These are phyloP conservation scores for Arctopsyche grandis DNA, from an alignment of 1,140 invertebrate genomes.

Conservation along the genomic window DNA sequence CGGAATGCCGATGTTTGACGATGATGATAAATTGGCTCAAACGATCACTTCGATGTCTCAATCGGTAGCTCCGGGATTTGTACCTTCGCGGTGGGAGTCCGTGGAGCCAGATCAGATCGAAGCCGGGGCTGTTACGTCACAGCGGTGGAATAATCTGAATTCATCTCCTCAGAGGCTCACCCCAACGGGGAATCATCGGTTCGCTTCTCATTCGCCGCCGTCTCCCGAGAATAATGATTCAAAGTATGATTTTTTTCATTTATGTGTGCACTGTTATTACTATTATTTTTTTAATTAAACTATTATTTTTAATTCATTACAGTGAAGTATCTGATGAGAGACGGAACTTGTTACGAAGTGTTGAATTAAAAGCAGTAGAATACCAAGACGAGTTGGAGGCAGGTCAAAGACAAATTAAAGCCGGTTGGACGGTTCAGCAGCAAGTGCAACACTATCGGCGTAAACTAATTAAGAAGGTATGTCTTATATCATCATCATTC, in stretches of 20 bases:
- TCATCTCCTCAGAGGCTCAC: constrained; percentile 51
- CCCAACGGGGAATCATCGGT: constrained; percentile 34
- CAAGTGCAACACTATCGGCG: constrained; percentile 93
- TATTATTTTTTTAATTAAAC: too few relatives aligned
- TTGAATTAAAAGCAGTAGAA: constrained; percentile 93
- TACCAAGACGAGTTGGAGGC: constrained; percentile 97
- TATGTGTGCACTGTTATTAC: too few relatives aligned
- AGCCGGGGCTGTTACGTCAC: constrained; percentile 89
- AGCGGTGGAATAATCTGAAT: constrained; percentile 80
- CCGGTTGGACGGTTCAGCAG: constrained; percentile 80
- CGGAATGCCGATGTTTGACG: constrained; percentile 77
- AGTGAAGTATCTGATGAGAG: constrained; percentile 74
- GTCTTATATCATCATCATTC: too few relatives aligned
- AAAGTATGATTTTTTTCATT: constrained; percentile 39
- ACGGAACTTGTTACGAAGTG: constrained; percentile 86
- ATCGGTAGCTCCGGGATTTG: constrained; percentile 71
- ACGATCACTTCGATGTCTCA: constrained; percentile 37
- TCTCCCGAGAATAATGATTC: constrained; percentile 53
- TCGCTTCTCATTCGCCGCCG: constrained; percentile 18
- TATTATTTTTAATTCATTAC: constrained; percentile 27
- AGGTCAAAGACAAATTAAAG: constrained; percentile 80
- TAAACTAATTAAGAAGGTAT: constrained; percentile 87
- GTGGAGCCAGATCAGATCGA: constrained; percentile 86
- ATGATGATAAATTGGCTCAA: constrained; percentile 46
- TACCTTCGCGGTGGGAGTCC: constrained; percentile 95